These are phyloP conservation scores for Helarctos malayanus DNA, from an alignment of 2,797 vertebrate genomes.

Conservation along the genomic window DNA sequence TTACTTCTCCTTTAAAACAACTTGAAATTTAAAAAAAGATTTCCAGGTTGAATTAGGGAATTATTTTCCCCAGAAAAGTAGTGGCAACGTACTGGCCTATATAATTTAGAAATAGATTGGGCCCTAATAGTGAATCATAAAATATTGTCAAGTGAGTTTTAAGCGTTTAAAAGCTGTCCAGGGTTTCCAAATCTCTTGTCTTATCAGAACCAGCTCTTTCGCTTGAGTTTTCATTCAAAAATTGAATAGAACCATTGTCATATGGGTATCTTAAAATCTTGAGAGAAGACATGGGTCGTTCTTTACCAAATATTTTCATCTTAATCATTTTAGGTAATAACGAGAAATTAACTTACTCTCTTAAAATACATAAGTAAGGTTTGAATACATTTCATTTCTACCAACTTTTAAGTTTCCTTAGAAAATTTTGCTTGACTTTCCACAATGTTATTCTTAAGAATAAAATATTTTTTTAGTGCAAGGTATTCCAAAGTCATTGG, in stretches of 20 bases:
- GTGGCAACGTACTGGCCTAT: not conserved
- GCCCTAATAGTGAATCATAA: slow-evolving; percentile 46
- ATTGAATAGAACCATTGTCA: not conserved
- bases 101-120: slow-evolving; percentile 47
- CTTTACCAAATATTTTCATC: slow-evolving; percentile 16
- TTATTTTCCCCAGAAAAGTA: not conserved
- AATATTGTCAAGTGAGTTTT: slow-evolving; percentile 21
- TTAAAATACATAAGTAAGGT: not conserved
- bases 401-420: not conserved
- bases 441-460: slow-evolving; percentile 47
- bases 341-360: not conserved
- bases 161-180: slow-evolving; percentile 2
- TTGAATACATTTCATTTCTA: slow-evolving; percentile 62
- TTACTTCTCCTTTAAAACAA: slow-evolving; percentile 42
- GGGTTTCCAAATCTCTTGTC: not conserved
- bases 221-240: slow-evolving; percentile 38
- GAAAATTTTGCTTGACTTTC: slow-evolving; percentile 69
- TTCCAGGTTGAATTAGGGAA: not conserved
- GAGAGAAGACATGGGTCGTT: not conserved
- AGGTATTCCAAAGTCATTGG: not conserved
- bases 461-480: slow-evolving; percentile 11
- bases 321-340: slow-evolving; percentile 8
- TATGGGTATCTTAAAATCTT: slow-evolving; percentile 33
- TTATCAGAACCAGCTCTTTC: not conserved
- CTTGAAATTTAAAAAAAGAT: not conserved